These are phyloP conservation scores for Aromia moschata DNA, from an alignment of 2,888 invertebrate species.

Conservation along the genomic window DNA sequence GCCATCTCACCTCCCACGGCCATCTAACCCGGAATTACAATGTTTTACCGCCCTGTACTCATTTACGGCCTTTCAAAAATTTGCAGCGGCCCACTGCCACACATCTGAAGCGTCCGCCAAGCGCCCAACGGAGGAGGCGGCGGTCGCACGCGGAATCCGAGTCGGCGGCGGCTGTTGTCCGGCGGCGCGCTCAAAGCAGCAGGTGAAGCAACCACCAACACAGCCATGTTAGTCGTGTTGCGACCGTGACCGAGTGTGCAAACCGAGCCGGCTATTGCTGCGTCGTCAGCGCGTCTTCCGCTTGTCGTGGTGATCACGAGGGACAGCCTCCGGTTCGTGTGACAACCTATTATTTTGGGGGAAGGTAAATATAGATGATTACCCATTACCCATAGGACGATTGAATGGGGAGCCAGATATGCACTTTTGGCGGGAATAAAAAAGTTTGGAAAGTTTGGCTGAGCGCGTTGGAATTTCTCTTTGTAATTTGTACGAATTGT, in stretches of 20 bases:
- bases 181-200: slow-evolving; percentile 31
- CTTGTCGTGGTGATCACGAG: slow-evolving; percentile 9
- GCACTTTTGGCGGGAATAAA: too few relatives aligned
- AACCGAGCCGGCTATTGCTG: slow-evolving; percentile 4
- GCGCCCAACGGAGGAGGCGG: not conserved
- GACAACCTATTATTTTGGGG: slow-evolving; percentile 1
- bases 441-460: too few relatives aligned
- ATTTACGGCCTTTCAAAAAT: too few relatives aligned
- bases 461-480: too few relatives aligned
- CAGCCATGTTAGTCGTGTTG: slow-evolving; percentile 45
- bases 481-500: too few relatives aligned
- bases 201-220: slow-evolving; percentile 44
- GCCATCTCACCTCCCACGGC: too few relatives aligned
- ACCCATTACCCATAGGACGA: too few relatives aligned
- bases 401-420: too few relatives aligned
- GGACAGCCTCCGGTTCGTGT: not conserved
- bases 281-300: slow-evolving; percentile 7
- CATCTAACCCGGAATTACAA: too few relatives aligned
- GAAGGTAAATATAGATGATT: slow-evolving; percentile 15
- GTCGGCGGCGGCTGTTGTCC: not conserved
- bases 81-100: slow-evolving; percentile 1
- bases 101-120: not conserved
- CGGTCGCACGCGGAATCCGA: not conserved
- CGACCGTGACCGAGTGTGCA: slow-evolving; percentile 43
- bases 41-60: too few relatives aligned